Conservation (phyloP, 23 tunicate genomes). For the Styela plicata region DNA sequence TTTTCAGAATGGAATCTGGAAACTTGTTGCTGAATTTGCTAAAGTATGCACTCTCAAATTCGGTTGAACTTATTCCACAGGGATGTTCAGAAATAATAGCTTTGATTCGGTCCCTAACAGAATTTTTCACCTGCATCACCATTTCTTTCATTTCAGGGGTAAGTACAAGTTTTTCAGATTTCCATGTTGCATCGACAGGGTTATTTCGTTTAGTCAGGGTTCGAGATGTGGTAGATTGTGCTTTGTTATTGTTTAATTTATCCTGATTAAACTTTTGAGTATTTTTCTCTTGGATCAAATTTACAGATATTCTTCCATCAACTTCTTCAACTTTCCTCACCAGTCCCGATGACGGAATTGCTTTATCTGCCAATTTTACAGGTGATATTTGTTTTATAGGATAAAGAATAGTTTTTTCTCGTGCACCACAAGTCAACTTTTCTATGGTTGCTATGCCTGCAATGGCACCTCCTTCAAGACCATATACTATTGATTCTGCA, state of each 20-base stretch:
- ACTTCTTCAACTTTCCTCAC: background rate
- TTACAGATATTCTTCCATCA: background rate
- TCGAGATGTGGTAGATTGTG: background rate
- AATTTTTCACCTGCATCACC: background rate
- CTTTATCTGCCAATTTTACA: no score
- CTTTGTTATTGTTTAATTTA: background rate
- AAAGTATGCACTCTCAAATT: background rate
- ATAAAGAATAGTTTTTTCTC: slow-evolving; percentile 2
- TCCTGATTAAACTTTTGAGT: background rate
- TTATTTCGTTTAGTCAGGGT: background rate
- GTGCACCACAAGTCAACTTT: background rate
- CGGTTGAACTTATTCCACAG: background rate
- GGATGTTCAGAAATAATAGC: background rate
- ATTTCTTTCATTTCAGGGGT: background rate
- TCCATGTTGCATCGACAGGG: background rate
- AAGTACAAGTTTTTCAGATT: background rate
- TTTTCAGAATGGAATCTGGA: background rate
- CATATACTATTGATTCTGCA: background rate
- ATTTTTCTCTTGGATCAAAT: background rate
- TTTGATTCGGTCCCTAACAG: background rate
- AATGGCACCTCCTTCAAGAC: background rate
- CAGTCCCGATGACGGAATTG: background rate
- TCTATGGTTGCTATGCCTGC: background rate
- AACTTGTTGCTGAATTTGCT: background rate
- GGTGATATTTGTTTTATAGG: background rate